Percentiles rank a stretch among this genome's conserved stretches.
Conservation (phyloP, 2,888 invertebrate genomes). For the Pseudanteris insignis region DNA sequence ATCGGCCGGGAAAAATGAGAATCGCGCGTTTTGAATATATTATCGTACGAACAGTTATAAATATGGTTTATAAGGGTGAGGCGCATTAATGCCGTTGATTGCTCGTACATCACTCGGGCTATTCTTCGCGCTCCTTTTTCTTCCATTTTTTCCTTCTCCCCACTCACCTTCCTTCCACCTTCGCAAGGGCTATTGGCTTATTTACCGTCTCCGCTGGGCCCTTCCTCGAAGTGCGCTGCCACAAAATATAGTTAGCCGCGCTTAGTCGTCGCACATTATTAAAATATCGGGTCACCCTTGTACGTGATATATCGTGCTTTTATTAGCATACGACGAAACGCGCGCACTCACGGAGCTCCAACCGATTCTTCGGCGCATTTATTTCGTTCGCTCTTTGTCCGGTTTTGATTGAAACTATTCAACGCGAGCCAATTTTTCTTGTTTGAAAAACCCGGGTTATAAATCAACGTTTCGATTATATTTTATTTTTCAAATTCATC, state of each 20-base stretch:
- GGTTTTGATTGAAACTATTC: too few relatives aligned
- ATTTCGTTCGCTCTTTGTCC: too few relatives aligned
- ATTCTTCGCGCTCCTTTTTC: slow-evolving; percentile 28
- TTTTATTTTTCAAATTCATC: too few relatives aligned
- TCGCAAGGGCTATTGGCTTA: too few relatives aligned
- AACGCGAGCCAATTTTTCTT: too few relatives aligned
- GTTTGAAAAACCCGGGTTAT: too few relatives aligned
- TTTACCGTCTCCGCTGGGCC: slow-evolving; percentile 29
- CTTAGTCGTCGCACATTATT: slow-evolving; percentile 58
- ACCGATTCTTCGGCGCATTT: too few relatives aligned
- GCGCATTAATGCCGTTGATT: slow-evolving; percentile 65
- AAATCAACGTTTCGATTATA: too few relatives aligned
- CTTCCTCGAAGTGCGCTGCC: slow-evolving; percentile 31
- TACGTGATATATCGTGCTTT: slow-evolving; percentile 49
- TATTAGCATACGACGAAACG: slow-evolving; percentile 13
- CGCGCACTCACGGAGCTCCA: too few relatives aligned
- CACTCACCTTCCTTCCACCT: slow-evolving; percentile 2
- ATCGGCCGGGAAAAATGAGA: too few relatives aligned
- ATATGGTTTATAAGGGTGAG: slow-evolving; percentile 60
- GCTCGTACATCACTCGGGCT: slow-evolving; percentile 61
- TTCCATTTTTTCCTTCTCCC: too few relatives aligned
- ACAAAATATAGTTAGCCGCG: slow-evolving; percentile 59
- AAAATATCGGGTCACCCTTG: slow-evolving; percentile 61
- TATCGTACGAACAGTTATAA: slow-evolving; percentile 53
- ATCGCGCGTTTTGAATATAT: slow-evolving; percentile 23